Evolutionary conservation across 2,797 vertebrate species (phyloP), one percentile per base, ranked within the genome.

Genomic region (Chromobotia macracanthus): DNA sequence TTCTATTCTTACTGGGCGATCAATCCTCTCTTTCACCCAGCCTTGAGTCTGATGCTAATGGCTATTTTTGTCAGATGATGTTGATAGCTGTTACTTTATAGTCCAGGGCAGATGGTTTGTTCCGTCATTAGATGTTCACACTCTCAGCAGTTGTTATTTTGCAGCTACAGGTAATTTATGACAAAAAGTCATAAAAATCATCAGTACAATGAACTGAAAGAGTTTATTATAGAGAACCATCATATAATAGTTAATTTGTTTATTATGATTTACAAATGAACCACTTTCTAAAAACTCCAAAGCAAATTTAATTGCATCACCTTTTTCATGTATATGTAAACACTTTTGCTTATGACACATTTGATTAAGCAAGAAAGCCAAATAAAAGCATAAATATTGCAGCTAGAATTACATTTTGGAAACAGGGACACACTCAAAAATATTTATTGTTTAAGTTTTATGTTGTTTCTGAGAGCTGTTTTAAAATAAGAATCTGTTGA

Each of bases 41-140:
- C 66, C 46, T 69, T 77, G 75, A 77, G 70, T 70, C 55, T 69
- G 66, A 77, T 69, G 75, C 66, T 77, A 41, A 77, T 61, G 67
- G 55, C 75, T 77, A 70, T 77, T 70, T 77, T 70, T 77, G 55
- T 69, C 66, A 69, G 66, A 60, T 60, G 58, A 50, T 70, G 56
- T 69, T 44, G 12, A 68, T 44, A 28, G 38, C 51, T 31, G 65
- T 77, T 69, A 69, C 55, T 68, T 61, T 70, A 70, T 61, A 70
- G 66, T 60, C 28, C 44, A 35, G 41, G 66, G 66, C 28, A 35
- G 55, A 61, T 61, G 25, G 55, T 61, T 60, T 69, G 41, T 70
- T 77, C 44, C 19, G 48, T 77, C 25, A 46, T 35, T 77, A 69
- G 65, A 69, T 58, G 41, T 1, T 15, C 25, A 61, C 41, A 25